Percentiles rank a stretch among this genome's conserved stretches.
Evolutionary conservation across 2,113 vertebrate genomes (phyloP).

Genomic region (Bagarius yarrelli): DNA sequence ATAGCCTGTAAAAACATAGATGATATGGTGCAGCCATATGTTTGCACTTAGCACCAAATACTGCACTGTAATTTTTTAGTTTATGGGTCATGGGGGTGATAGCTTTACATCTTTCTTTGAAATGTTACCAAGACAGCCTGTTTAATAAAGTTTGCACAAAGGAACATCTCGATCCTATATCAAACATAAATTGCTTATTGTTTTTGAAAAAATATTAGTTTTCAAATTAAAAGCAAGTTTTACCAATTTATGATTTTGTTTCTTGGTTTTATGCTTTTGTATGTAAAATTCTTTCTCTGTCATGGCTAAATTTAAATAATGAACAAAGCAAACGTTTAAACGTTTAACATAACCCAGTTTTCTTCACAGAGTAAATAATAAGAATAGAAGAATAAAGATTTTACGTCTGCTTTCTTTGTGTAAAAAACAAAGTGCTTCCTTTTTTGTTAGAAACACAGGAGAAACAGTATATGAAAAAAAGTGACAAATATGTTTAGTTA

Average conservation of each 20-base stretch:
- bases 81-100: background rate
- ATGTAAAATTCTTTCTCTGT: background rate
- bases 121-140: background rate
- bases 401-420: background rate
- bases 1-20: constrained; percentile 27
- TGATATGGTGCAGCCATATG: constrained; percentile 6
- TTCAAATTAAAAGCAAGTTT: background rate
- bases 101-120: background rate
- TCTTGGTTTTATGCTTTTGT: background rate
- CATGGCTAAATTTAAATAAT: background rate
- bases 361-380: background rate
- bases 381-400: background rate
- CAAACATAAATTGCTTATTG: background rate
- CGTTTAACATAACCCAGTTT: background rate
- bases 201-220: background rate
- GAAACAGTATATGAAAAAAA: background rate
- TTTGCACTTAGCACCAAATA: background rate
- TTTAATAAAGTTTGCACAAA: background rate
- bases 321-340: no score
- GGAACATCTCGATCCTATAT: no score
- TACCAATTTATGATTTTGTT: background rate
- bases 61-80: background rate
- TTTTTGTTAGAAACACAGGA: background rate
- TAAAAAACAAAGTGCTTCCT: background rate
- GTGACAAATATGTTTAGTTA: background rate